These are phyloP conservation scores for Mus spretus DNA, from an alignment of 2,797 vertebrate species.

Conservation along the genomic window DNA sequence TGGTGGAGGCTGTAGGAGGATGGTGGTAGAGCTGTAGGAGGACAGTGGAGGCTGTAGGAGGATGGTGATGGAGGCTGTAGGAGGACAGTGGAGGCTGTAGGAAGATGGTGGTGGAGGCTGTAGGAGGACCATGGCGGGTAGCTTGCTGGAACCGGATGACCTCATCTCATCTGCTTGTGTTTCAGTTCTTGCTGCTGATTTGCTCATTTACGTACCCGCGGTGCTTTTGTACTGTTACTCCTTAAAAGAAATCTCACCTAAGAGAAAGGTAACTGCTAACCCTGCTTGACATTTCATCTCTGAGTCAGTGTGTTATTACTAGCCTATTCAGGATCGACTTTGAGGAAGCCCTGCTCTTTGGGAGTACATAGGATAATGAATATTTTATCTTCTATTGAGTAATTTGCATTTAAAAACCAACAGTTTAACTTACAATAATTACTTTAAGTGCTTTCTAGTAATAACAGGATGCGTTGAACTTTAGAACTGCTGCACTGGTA, in stretches of 20 bases:
- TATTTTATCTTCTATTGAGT: neutral
- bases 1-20: neutral
- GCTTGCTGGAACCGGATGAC: neutral
- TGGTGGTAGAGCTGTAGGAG: neutral
- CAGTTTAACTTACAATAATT: constrained; percentile 57
- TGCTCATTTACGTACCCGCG: constrained; percentile 96
- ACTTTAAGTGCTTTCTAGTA: constrained; percentile 46
- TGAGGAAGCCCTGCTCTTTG: neutral
- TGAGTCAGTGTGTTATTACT: constrained; percentile 46
- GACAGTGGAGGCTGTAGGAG: neutral
- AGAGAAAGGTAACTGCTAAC: constrained; percentile 92
- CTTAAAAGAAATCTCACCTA: constrained; percentile 92
- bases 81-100: neutral
- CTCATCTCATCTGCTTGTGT: constrained; percentile 65
- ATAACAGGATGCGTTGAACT: constrained; percentile 44
- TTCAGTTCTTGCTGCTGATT: constrained; percentile 95
- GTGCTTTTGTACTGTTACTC: constrained; percentile 94
- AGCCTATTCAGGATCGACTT: neutral
- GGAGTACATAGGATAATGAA: neutral
- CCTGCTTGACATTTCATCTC: constrained; percentile 12
- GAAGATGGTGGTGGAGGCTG: neutral
- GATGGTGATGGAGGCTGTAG: neutral
- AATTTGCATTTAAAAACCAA: constrained; percentile 77
- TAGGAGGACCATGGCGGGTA: neutral
- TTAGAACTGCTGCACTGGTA: constrained; percentile 29